Evolutionary conservation across 2,888 invertebrate species (phyloP), one percentile per base, ranked within the genome.

Genomic region (Cephus nigrinus): DNA sequence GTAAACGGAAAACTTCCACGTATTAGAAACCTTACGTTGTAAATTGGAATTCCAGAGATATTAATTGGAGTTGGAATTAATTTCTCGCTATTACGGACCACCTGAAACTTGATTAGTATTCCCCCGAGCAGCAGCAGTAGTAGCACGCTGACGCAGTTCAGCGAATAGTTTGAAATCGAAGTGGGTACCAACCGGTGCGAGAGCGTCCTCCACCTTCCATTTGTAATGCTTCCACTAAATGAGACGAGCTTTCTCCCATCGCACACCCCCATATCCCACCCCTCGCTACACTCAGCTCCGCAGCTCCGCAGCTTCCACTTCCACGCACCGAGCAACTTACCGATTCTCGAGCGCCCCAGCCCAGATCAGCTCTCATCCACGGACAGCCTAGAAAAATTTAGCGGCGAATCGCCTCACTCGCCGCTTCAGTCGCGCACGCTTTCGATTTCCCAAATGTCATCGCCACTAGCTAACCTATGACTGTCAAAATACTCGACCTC

Each of bases 81-180:
- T 79, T 74, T 74, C 77, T 80, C 77, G 78, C 75, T 81, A 84
- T 84, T 86, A 84, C 81, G 81, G 84, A 81, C 80, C 83, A 85
- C 82, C 84, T 86, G 86, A 87, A 87, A 88, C 87, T 87, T 85
- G 86, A 88, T 87, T 85, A 86, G 87, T 85, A 87, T 88, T 87
- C 86, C 85, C 83, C 77, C 74, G 30, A 12, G 68, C 40, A n/a
- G 71, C 80, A 83, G 83, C 83, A 76, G 73, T 79, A 80, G 76
- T 80, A 82, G 82, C 82, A 79, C 82, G 84, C 86, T 84, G 85
- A 84, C 84, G 76, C 81, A 80, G 82, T 86, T 86, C 83, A 85
- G 80, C 80, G 82, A 86, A 84, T 85, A 83, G 85, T 86, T 83
- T 76, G 78, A 74, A 81, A 83, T 82, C 84, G 83, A 82, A 79